Percentiles rank a stretch among this genome's conserved stretches.
phyloP scores from a whole-genome alignment of 2,113 vertebrate species.

The Mesitornis unicolor region DNA sequence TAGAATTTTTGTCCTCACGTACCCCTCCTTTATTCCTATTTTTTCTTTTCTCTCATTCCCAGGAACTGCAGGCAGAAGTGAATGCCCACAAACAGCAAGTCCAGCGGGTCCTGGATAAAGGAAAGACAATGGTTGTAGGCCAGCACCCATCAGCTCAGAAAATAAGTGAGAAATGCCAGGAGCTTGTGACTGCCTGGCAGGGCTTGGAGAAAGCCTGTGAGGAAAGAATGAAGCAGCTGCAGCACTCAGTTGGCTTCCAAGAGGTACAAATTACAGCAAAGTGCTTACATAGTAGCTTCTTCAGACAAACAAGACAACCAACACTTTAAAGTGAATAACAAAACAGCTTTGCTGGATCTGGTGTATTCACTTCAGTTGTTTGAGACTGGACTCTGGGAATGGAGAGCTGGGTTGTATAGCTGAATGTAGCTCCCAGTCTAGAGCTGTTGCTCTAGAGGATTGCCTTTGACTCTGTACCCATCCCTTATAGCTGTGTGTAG shows the following conservation, averaged over 20 bases:
- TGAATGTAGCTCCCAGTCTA: neutral
- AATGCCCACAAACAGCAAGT: conserved; percentile 79
- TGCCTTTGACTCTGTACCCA: neutral
- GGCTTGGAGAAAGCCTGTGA: conserved; percentile 79
- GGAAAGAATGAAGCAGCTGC: conserved; percentile 72
- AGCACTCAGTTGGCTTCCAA: conserved; percentile 76
- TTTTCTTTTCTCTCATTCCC: neutral
- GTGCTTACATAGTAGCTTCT: neutral
- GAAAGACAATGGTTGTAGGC: conserved; percentile 61
- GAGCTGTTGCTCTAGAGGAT: neutral
- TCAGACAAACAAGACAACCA: neutral
- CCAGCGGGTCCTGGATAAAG: conserved; percentile 75
- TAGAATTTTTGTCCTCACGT: neutral
- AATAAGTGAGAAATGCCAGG: conserved; percentile 72
- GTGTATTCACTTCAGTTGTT: neutral
- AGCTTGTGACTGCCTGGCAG: conserved; percentile 78
- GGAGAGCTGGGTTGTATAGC: neutral
- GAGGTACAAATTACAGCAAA: conserved; percentile 73
- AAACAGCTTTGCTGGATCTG: neutral
- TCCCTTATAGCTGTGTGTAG: neutral
- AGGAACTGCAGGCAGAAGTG: conserved; percentile 83
- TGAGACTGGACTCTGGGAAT: neutral
- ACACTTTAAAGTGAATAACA: neutral
- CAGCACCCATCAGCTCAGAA: conserved; percentile 69
- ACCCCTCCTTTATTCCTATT: neutral